Base-by-base conservation (phyloP, 2,113 vertebrate species). In the Chascanopsetta lugubris region DNA sequence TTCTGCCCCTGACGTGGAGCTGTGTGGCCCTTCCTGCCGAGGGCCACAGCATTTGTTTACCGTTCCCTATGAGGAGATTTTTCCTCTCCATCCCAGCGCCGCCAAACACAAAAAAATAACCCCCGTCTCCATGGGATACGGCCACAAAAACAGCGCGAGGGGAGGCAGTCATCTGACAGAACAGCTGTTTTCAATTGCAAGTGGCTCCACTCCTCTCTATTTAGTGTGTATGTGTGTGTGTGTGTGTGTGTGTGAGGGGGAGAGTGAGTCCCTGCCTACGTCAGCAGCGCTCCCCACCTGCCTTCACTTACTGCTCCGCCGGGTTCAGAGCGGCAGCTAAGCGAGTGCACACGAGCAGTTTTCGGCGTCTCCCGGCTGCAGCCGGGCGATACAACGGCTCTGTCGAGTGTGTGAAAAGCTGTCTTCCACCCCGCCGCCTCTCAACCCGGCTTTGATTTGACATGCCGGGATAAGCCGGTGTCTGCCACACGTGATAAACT, bases 181-280 rank as follows among this genome's bases (percentile, higher is more conserved):
- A 89, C 92, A 92, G 90, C 91, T 93, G 90, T 85, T 92, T 92
- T 87, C 88, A 91, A 91, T 92, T 92, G 86, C 81, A 46, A 62
- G 46, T 68, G 77, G 81, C 89, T 84, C 69, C 59, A 10, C 53
- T 56, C 34, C 66, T 74, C 86, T 70, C 46, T 58, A 8, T 71
- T 73, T 46, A 21, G 65, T 73, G 75, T 62, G 62, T 62, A 60
- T 46, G 40, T 53, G 68, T 38, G 56, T 64, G 75, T 27, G 54
- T 9, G 53, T 42, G 63, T 20, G 57, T 40, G 82, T 75, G 74
- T 78, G 38, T n/a, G 17, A 6, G 38, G 6, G 38, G n/a, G 38
- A 42, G 17, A n/a, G 38, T 42, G 38, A 42, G 42, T 18, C 55
- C 62, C 72, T 20, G 38, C 72, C 54, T 86, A 82, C 86, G 85